Base-by-base conservation (phyloP, 2,888 invertebrate species). In the Dasysyrphus tricinctus region DNA sequence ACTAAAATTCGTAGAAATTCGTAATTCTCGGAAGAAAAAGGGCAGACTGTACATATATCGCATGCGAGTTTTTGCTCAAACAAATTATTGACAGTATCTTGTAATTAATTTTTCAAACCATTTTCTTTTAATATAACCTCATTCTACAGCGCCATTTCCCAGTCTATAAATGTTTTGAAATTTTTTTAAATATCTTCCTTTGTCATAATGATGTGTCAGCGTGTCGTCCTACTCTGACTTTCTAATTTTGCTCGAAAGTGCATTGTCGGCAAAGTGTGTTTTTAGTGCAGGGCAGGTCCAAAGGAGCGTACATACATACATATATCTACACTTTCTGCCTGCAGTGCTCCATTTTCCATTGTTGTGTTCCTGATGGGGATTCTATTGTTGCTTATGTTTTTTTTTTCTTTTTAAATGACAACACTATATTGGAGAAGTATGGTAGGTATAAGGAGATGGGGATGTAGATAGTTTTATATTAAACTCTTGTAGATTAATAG, bases 401-500 rank as follows among this genome's bases (percentile, higher is more conserved):
- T 65, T 16, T 19, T 29, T 3, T 16, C 11, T 34, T 29, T 5
- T 12, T 16, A 8, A 69, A 69, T 54, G 69, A 54, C 39, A 54
- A 51, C 44, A 39, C 32, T 12, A 54, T 29, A 69, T 39, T 61
- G 39, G 14, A 49, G 12, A 63, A 12, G 16, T 65, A 32, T 47
- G 9, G n/a, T n/a, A n/a, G n/a, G n/a, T n/a, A n/a, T n/a, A n/a
- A n/a, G n/a, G 19, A 16, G 7, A 44, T 44, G 14, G 14, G 14
- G 8, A 16, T 16, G 9, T 16, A 47, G 29, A 54, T 54, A 63
- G 67, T 69, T 69, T 69, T 39, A n/a, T 69, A 69, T 69, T 39
- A 69, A 54, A 54, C 69, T 54, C 69, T 69, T 69, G 54, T 69
- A 54, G 51, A 69, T 69, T 69, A 54, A 49, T n/a, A 39, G 54